Evolutionary conservation across 2,113 vertebrate species (phyloP).

Genomic region (Cacatua alba): DNA sequence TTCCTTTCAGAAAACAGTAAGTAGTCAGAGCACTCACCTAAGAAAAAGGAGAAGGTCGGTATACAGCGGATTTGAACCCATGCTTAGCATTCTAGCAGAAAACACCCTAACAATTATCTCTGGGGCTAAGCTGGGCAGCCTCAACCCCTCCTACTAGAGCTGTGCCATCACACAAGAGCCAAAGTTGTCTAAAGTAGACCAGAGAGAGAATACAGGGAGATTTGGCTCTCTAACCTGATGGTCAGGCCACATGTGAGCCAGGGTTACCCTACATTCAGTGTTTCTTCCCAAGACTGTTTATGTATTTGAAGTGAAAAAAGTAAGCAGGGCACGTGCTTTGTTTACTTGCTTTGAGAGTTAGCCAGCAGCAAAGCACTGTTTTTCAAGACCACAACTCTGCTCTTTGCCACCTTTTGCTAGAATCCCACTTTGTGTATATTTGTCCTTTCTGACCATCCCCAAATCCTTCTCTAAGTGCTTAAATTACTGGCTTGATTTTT

Average conservation of each 20-base stretch:
- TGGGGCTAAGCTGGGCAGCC: not conserved
- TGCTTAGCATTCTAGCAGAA: not conserved
- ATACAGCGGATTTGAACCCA: not conserved
- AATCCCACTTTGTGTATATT: not conserved
- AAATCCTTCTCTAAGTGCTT: not conserved
- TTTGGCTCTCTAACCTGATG: not conserved
- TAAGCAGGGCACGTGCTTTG: not conserved
- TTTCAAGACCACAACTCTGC: not conserved
- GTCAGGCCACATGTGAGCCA: not conserved
- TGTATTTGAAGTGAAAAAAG: not conserved
- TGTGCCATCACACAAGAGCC: not conserved
- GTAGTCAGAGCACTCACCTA: not conserved
- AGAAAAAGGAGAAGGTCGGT: not conserved
- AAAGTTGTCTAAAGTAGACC: not conserved
- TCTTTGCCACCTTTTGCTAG: not conserved
- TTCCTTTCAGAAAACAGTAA: not conserved
- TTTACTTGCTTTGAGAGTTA: not conserved
- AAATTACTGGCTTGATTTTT: not conserved
- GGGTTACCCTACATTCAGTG: not conserved
- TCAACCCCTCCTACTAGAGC: not conserved
- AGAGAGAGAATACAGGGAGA: not conserved
- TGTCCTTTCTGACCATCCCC: not conserved
- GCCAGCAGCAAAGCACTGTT: not conserved
- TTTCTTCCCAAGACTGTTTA: not conserved
- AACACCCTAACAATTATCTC: not conserved